phyloP scores from a whole-genome alignment of 2,888 invertebrate species.

The Hypomecis atomaria region DNA sequence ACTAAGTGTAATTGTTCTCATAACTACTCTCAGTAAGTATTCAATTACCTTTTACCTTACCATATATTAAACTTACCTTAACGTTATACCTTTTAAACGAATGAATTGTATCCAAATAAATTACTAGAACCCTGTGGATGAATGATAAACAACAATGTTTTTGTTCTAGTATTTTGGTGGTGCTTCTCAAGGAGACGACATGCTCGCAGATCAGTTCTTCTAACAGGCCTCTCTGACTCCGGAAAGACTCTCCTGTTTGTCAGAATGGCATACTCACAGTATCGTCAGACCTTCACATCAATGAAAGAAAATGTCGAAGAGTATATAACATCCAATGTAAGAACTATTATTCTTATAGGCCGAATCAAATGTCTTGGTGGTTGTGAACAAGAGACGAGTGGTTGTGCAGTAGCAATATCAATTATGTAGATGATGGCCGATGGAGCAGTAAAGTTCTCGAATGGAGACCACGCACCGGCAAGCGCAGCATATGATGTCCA shows the following conservation, averaged over 20 bases:
- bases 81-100: too few relatives aligned
- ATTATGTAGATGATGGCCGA: too few relatives aligned
- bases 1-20: conserved; percentile 71
- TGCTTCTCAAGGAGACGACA: conserved; percentile 85
- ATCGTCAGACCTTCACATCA: conserved; percentile 93
- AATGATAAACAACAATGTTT: not conserved
- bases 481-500: too few relatives aligned
- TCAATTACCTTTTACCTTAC: not conserved
- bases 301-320: conserved; percentile 93
- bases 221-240: conserved; percentile 94
- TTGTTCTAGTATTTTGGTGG: conserved; percentile 85
- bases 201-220: conserved; percentile 87
- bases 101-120: too few relatives aligned
- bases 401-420: too few relatives aligned
- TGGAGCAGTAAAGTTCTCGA: too few relatives aligned
- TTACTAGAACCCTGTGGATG: not conserved
- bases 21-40: conserved; percentile 75
- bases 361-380: not conserved
- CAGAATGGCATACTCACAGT: conserved; percentile 89
- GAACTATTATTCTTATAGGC: conserved; percentile 40
- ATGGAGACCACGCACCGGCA: too few relatives aligned
- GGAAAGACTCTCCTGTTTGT: conserved; percentile 96
- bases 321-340: conserved; percentile 86
- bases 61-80: too few relatives aligned
- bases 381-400: too few relatives aligned